phyloP scores from a whole-genome alignment of 1,140 invertebrate genomes.

The Drosophila auraria region DNA sequence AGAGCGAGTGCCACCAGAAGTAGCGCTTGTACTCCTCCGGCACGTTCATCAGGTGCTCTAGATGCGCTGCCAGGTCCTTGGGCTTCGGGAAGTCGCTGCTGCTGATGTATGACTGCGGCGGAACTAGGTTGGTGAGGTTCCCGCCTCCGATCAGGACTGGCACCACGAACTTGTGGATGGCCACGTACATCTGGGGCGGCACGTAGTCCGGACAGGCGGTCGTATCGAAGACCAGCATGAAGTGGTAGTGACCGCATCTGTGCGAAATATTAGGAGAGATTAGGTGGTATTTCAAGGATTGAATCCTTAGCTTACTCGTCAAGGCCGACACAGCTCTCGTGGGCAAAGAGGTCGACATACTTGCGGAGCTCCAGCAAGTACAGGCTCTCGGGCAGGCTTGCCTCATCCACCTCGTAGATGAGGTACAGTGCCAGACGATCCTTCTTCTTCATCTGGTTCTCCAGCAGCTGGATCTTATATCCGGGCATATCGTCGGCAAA shows the following conservation, averaged over 20 bases:
- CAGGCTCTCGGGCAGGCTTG: slow-evolving; percentile 14
- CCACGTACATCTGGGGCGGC: slow-evolving; percentile 41
- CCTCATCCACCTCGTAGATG: slow-evolving; percentile 34
- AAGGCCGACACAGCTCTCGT: background rate
- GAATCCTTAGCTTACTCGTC: slow-evolving; percentile 16
- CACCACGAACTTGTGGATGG: slow-evolving; percentile 42
- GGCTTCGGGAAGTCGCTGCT: slow-evolving; percentile 30
- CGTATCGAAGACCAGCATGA: slow-evolving; percentile 59
- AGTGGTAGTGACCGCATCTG: slow-evolving; percentile 49
- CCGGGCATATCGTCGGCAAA: slow-evolving; percentile 10
- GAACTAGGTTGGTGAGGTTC: slow-evolving; percentile 37
- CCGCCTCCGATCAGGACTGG: slow-evolving; percentile 51
- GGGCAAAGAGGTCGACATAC: slow-evolving; percentile 27
- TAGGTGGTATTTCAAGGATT: background rate
- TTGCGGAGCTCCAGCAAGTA: slow-evolving; percentile 53
- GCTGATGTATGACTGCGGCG: slow-evolving; percentile 36
- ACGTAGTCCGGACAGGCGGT: slow-evolving; percentile 52
- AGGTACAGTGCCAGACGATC: slow-evolving; percentile 29
- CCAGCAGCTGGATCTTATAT: background rate
- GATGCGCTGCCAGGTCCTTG: slow-evolving; percentile 16
- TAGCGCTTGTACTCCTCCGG: slow-evolving; percentile 29
- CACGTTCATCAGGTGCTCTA: background rate
- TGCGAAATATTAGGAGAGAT: background rate
- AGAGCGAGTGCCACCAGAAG: slow-evolving; percentile 61
- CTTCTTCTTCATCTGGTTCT: slow-evolving; percentile 4